Conservation (phyloP, 2,888 invertebrate genomes). For the Mamestra brassicae region DNA sequence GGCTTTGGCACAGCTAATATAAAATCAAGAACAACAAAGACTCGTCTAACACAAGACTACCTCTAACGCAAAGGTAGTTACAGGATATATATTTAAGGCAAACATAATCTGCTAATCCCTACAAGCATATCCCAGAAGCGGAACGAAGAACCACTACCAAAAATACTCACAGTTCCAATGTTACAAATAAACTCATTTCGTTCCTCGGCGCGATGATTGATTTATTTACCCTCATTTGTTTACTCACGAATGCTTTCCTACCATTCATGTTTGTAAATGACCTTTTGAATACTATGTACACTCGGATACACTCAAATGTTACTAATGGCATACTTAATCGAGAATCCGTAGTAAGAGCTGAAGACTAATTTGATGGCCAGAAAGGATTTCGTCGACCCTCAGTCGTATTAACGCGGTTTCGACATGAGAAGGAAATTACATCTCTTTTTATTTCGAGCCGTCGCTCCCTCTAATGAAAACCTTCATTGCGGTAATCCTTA, state of each 20-base stretch:
- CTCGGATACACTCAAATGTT: constrained; percentile 24
- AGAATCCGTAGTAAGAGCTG: constrained; percentile 62
- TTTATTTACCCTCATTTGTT: constrained; percentile 56
- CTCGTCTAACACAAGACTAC: constrained; percentile 18
- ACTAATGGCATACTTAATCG: constrained; percentile 50
- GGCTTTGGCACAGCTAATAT: background rate
- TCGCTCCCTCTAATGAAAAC: constrained; percentile 79
- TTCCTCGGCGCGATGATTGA: constrained; percentile 46
- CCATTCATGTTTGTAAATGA: constrained; percentile 33
- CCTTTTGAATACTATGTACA: constrained; percentile 27
- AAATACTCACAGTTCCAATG: constrained; percentile 34
- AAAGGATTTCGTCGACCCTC: constrained; percentile 79
- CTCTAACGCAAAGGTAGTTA: constrained; percentile 55
- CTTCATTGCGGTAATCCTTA: constrained; percentile 74
- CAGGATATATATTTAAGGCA: constrained; percentile 65
- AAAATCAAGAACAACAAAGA: constrained; percentile 36
- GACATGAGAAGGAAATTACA: constrained; percentile 81
- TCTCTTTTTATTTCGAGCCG: constrained; percentile 79
- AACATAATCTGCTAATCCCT: constrained; percentile 72
- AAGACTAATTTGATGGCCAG: constrained; percentile 77
- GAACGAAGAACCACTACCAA: constrained; percentile 53
- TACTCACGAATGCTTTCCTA: constrained; percentile 30
- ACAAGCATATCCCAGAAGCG: constrained; percentile 44
- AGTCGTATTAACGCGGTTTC: constrained; percentile 80
- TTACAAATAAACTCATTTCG: constrained; percentile 47